These are phyloP conservation scores for Ataeniobius toweri DNA, from an alignment of 2,797 vertebrate genomes.

Conservation along the genomic window DNA sequence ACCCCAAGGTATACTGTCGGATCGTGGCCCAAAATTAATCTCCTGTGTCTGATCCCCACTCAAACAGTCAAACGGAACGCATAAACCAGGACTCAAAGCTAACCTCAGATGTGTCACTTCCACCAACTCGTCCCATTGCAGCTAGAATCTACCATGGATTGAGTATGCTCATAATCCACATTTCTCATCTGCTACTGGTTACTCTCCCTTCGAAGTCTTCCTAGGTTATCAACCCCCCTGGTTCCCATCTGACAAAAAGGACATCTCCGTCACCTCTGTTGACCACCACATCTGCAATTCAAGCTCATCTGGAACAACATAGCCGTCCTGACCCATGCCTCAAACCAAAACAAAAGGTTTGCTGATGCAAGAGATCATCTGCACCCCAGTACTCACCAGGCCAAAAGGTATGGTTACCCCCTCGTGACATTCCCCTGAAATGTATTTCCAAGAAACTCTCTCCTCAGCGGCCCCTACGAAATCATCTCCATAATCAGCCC, in stretches of 20 bases:
- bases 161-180: background rate
- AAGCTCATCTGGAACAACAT: background rate
- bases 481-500: too few relatives aligned
- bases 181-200: background rate
- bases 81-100: background rate
- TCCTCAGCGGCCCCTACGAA: too few relatives aligned
- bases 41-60: background rate
- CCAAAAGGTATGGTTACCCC: too few relatives aligned
- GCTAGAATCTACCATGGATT: background rate
- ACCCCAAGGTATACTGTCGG: background rate
- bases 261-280: background rate
- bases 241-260: background rate
- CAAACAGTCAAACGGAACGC: background rate
- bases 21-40: background rate
- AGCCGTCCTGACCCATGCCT: too few relatives aligned
- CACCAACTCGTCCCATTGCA: background rate
- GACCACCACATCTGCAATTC: background rate
- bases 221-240: background rate
- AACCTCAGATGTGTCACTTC: background rate
- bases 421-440: too few relatives aligned
- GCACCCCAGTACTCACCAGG: too few relatives aligned
- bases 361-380: too few relatives aligned
- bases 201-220: background rate
- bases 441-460: too few relatives aligned
- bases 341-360: too few relatives aligned